Evolutionary conservation across 1,140 invertebrate genomes (phyloP), one percentile per base, ranked within the genome.

Genomic region (Belonocnema kinseyi): DNA sequence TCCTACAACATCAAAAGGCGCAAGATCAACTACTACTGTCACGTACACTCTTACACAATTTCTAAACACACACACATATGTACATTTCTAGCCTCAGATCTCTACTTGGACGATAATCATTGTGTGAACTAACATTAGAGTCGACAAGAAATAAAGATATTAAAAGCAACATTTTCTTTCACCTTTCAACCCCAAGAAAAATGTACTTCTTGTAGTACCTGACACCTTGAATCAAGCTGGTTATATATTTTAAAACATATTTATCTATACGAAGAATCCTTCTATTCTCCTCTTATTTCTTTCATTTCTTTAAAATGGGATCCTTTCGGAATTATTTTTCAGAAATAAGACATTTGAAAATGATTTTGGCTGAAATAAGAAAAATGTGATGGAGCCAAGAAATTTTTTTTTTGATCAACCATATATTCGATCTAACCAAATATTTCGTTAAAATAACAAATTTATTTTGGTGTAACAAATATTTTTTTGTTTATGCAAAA

Each of bases 1-100:
- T 74, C 92, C 92, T 92, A 85, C 16, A 86, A 87, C 78, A 84
- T 78, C 80, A 82, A 86, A 85, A 79, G 76, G 76, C 73, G 76
- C 73, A 85, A 82, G 56, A 80, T 46, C 74, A 78, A 70, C 72
- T 77, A 66, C 77, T 80, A 80, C 74, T 79, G 78, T 81, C 77
- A 70, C 33, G 71, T 72, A 50, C 71, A 79, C 66, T 78, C 82
- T 78, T 73, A 80, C 40, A 16, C 11, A 40, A 56, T 17, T 19
- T 74, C 14, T 40, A 58, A 58, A 54, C 16, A 17, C n/a, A 66
- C n/a, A 66, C 14, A 72, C 0, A 72, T 21, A 26, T 26, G 72
- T 10, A 8, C n/a, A 58, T 58, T 58, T 4, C 12, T 21, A 26
- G 56, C 26, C 13, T 26, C 19, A 58, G 19, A 13, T 19, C 56